Percentiles rank a stretch among this genome's conserved stretches.
These are phyloP conservation scores for Agonum fuliginosum DNA, from an alignment of 2,888 invertebrate species.

Conservation along the genomic window DNA sequence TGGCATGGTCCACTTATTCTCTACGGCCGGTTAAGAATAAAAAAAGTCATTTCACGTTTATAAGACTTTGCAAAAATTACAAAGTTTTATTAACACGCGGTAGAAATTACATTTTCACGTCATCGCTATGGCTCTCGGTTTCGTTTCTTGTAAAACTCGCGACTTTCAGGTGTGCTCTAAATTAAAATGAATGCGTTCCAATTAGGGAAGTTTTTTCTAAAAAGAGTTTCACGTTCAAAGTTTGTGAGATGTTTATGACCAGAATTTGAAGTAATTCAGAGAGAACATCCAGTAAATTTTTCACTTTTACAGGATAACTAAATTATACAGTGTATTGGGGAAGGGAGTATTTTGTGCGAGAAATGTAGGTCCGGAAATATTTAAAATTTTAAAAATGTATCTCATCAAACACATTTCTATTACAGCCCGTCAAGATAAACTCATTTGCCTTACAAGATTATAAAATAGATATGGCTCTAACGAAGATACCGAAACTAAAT, in stretches of 20 bases:
- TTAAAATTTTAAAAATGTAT: too few species aligned
- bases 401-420: too few species aligned
- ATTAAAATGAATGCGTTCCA: constrained; percentile 53
- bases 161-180: constrained; percentile 34
- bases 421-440: too few species aligned
- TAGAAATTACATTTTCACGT: constrained; percentile 53
- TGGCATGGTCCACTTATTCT: constrained; percentile 24
- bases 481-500: too few species aligned
- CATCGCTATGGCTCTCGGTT: constrained; percentile 43
- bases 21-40: constrained; percentile 2
- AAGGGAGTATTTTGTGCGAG: too few species aligned
- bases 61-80: constrained; percentile 40
- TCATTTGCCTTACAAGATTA: too few species aligned
- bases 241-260: neutral
- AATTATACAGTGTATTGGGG: too few species aligned
- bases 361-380: neutral
- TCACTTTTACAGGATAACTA: neutral
- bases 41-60: constrained; percentile 44
- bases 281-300: too few species aligned
- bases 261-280: too few species aligned
- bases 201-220: constrained; percentile 50
- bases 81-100: constrained; percentile 56
- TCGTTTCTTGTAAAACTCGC: constrained; percentile 6
- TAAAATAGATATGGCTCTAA: too few species aligned
- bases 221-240: constrained; percentile 12